phyloP scores from a whole-genome alignment of 2,888 invertebrate genomes.

The Tenthredo distinguenda region DNA sequence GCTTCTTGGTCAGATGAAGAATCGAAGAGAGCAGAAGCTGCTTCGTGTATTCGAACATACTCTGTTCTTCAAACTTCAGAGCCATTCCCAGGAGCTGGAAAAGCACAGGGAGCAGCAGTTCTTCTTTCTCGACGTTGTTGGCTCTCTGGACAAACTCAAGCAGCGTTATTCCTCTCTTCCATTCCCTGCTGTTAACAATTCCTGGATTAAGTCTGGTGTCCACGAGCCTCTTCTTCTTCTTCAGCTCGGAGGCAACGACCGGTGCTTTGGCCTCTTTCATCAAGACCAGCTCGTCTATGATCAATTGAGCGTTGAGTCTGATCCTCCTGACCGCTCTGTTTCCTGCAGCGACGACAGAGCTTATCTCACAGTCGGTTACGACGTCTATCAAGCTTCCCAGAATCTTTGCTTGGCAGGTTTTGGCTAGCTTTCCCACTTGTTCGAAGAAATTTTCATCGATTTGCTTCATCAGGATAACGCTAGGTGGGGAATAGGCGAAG shows the following conservation, averaged over 20 bases:
- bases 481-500: conserved; percentile 76
- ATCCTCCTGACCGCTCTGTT: conserved; percentile 85
- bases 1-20: conserved; percentile 79
- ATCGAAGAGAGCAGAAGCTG: conserved; percentile 91
- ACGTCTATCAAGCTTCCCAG: conserved; percentile 71
- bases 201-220: conserved; percentile 79
- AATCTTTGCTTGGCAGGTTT: conserved; percentile 63
- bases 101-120: conserved; percentile 85
- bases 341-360: conserved; percentile 78
- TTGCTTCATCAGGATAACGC: conserved; percentile 80
- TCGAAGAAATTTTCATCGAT: conserved; percentile 81
- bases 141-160: conserved; percentile 93
- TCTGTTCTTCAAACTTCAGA: conserved; percentile 89
- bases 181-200: conserved; percentile 83
- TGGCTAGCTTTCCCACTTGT: conserved; percentile 61
- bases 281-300: conserved; percentile 81
- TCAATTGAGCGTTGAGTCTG: conserved; percentile 82
- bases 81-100: conserved; percentile 91
- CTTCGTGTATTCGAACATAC: conserved; percentile 92
- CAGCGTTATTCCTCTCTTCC: conserved; percentile 89
- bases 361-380: conserved; percentile 71
- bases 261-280: conserved; percentile 80
- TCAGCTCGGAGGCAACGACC: conserved; percentile 29
- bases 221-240: background rate
- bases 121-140: conserved; percentile 86